Evolutionary conservation across 2,888 invertebrate species (phyloP), one percentile per base, ranked within the genome.

Genomic region (Hypolimnas misippus): DNA sequence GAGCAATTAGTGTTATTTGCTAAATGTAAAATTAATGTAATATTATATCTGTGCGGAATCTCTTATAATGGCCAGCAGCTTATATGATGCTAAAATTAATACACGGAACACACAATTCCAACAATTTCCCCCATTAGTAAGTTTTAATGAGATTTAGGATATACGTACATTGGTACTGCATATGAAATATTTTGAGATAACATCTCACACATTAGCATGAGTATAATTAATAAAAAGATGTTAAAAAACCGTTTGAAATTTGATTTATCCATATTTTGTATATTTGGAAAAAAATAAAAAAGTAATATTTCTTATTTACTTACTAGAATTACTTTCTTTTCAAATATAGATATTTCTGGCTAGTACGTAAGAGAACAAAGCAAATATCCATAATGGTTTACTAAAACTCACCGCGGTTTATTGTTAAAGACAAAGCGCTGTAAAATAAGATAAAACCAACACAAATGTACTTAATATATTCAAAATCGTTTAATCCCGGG

Each of bases 401-500:
- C 63, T 68, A 58, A 55, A 59, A 55, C 66, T 64, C 62, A 62
- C 63, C 66, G 57, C 65, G 54, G 66, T 65, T 67, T 73, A 73
- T 74, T 76, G 73, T 75, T 68, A 65, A 70, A 66, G 66, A 76
- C 72, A 74, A 74, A 74, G 73, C 68, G 66, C 67, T 25, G 59
- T 67, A 70, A 70, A 74, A 76, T 76, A 73, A 71, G 70, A 70
- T 74, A 74, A 71, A 72, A 70, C 70, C 71, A 61, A 70, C 71
- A 68, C 68, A 70, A 73, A 74, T 70, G 69, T 69, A 67, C 66
- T 68, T 53, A 60, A 59, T 65, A 64, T 67, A 67, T 54, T 50
- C 44, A 44, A n/a, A 49, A 49, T 49, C 46, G 63, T 66, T 67
- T 67, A 54, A 62, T 64, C 58, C 50, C 60, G 49, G 49, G n/a